Evolutionary conservation across 2,888 invertebrate species (phyloP), one percentile per base, ranked within the genome.

Genomic region (Calameuta filiformis): DNA sequence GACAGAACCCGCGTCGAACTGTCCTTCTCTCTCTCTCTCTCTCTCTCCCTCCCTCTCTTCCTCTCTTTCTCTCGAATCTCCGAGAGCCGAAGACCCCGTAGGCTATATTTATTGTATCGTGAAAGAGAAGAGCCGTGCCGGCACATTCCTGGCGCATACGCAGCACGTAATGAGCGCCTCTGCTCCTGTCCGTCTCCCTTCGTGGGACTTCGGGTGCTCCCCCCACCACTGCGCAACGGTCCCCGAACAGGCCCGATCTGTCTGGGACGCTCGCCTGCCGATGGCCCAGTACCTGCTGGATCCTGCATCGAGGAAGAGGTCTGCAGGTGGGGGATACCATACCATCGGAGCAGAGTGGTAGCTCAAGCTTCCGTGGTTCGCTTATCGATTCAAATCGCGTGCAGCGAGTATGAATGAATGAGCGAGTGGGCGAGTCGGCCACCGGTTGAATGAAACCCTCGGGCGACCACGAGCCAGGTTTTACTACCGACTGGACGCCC

Each of bases 351-450:
- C 56, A 78, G 73, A 77, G 79, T 79, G 77, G 81, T 80, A 79
- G 81, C 77, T 79, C 76, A 35, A 79, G 79, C 79, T 81, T 83
- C 80, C 79, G 79, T 80, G 80, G 85, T 85, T 89, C 85, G 88
- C 88, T 90, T 90, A 90, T 90, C 89, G 89, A 90, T 90, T 90
- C 89, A 90, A 90, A 90, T 90, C 88, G 90, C 89, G 90, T 90
- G 86, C 88, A 84, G 76, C 85, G 83, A 85, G 89, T 89, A 90
- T 90, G 90, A 90, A 90, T 90, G 90, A 90, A 89, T 87, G 89
- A 89, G 89, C 87, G 90, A 90, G 89, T 88, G 88, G 88, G 89
- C 88, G 89, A 89, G 86, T 84, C 87, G 82, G 82, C 89, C 88
- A 88, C 88, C 87, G 89, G 89, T 88, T 90, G 90, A 90, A 90